phyloP scores from a whole-genome alignment of 2,888 invertebrate species.

The Tachina lurida region DNA sequence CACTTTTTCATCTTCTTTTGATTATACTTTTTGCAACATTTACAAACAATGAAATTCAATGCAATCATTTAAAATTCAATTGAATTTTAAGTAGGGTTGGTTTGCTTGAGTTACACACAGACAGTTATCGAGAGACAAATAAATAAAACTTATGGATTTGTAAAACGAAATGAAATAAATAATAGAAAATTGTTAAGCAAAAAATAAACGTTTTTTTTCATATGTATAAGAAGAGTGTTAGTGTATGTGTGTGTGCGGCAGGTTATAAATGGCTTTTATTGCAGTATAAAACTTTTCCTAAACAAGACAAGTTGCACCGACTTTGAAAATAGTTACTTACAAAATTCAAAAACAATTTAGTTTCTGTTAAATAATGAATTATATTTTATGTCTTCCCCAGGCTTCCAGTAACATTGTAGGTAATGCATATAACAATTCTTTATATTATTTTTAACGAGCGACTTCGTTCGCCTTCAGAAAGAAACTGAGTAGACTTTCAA shows the following conservation, averaged over 20 bases:
- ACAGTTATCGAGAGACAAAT: constrained; percentile 16
- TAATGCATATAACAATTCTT: too few species aligned
- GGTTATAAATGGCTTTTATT: constrained; percentile 46
- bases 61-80: constrained; percentile 80
- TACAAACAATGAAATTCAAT: constrained; percentile 20
- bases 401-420: too few species aligned
- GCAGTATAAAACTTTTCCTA: constrained; percentile 44
- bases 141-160: constrained; percentile 32
- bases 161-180: constrained; percentile 8
- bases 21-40: constrained; percentile 4
- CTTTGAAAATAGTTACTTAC: too few species aligned
- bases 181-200: constrained; percentile 54
- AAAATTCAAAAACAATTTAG: too few species aligned
- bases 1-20: constrained; percentile 3
- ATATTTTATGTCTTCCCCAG: too few species aligned
- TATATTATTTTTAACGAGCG: too few species aligned
- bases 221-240: neutral
- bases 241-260: constrained; percentile 43
- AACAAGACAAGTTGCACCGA: neutral
- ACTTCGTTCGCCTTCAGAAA: too few species aligned
- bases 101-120: constrained; percentile 74
- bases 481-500: too few species aligned
- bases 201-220: constrained; percentile 12
- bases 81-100: constrained; percentile 81
- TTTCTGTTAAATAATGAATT: too few species aligned